Conservation (phyloP, 2,888 invertebrate genomes). For the Drosophila kambysellisi region DNA sequence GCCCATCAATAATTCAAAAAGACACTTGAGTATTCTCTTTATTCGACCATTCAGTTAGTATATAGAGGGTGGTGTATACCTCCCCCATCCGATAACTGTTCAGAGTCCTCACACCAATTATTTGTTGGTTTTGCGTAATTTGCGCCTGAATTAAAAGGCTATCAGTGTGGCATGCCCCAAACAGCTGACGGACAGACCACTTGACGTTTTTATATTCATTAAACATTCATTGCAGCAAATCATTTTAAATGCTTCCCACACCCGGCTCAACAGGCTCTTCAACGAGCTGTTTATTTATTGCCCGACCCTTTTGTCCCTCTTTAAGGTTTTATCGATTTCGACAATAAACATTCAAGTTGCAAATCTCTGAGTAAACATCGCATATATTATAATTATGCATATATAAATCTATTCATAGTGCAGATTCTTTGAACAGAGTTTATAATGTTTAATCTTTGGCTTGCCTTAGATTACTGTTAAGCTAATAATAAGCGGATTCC, state of each 20-base stretch:
- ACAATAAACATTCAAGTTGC: background rate
- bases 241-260: constrained; percentile 50
- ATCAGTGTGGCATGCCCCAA: constrained; percentile 52
- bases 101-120: background rate
- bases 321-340: background rate
- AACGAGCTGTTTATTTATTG: constrained; percentile 26
- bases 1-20: constrained; percentile 74
- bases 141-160: constrained; percentile 75
- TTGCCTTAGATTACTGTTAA: background rate
- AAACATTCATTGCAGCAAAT: constrained; percentile 70
- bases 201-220: constrained; percentile 72
- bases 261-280: background rate
- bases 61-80: background rate
- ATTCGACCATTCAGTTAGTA: constrained; percentile 15
- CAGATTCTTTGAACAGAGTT: background rate
- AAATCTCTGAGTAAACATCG: background rate
- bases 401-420: background rate
- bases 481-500: background rate
- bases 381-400: background rate
- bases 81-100: background rate
- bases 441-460: background rate
- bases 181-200: constrained; percentile 36
- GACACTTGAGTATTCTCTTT: constrained; percentile 76
- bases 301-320: background rate
- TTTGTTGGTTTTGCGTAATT: constrained; percentile 78